Evolutionary conservation across 2,113 vertebrate species (phyloP), one percentile per base, ranked within the genome.

Genomic region (Orcinus orca): DNA sequence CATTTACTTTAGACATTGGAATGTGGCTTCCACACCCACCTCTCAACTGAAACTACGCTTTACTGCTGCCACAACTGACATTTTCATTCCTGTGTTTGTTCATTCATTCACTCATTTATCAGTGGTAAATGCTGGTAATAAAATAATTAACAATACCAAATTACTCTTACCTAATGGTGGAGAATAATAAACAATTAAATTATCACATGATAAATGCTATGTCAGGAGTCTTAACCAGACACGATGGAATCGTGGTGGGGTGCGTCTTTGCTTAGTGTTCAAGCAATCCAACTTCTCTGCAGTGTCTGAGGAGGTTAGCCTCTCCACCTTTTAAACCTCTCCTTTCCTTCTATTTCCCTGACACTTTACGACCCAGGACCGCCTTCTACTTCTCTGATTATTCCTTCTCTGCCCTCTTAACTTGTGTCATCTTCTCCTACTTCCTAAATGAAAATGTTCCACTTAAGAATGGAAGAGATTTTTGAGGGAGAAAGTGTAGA

Each of bases 111-210:
- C 18, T 62, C 15, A 60, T 65, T 96, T 77, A 76, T 76, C 88
- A 77, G 21, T 73, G n/a, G 55, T 70, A 93, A 91, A 79, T 83
- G 29, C 25, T 92, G 44, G 60, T 36, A 84, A 92, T 89, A 87
- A 96, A 93, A 70, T 62, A 81, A 74, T 33, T 79, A 79, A 71
- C 33, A 85, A 73, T 97, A 53, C 50, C 89, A 84, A 85, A 41
- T 81, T 67, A 29, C 4, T 38, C 65, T 50, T 86, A 38, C 76
- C 38, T 90, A 29, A 60, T n/a, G 25, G 20, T 70, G 15, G 50
- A 73, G 67, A 88, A 83, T 63, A 93, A 31, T 53, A 55, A 53
- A n/a, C 76, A 68, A 92, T 84, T 88, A 77, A 77, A 93, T 47
- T n/a, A 85, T 58, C 73, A 79, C 0, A 0, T 44, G 71, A 10